Evolutionary conservation across 37 sponge, comb jelly and placozoan species (phyloP), one percentile per base, ranked within the genome.

Genomic region (Aplysina aerophoba): DNA sequence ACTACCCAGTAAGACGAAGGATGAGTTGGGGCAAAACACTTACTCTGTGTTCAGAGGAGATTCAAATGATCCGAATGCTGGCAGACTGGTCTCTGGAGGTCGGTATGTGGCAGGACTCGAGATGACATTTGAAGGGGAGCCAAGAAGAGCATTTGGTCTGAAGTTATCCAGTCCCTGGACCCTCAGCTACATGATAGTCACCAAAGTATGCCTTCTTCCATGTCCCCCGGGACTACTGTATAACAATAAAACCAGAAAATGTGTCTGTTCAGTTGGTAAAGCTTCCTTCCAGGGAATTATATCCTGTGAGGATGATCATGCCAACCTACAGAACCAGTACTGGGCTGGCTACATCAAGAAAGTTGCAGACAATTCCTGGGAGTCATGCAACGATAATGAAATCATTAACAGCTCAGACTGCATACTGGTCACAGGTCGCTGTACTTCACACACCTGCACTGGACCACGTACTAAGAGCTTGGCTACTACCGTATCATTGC

Each of bases 21-120:
- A 75, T 75, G 78, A 75, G 40, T 75, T 75, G 38, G 53, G 78
- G 24, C 0, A 40, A 13, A 24, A 39, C 1, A 22, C 78, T 15
- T 50, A 40, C 19, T 75, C 78, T 6, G 78, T 75, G n/a, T 75
- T 75, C 54, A 36, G 78, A 50, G 44, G 54, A 12, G 78, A 75
- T 40, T 75, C 78, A 24, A 19, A 0, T 36, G 25, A 75, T 36
- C 44, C 78, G 16, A 36, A 41, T 13, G 41, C 13, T 36, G 78
- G 78, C 17, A 75, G 40, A n/a, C 1, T 75, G 44, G 13, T 31
- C 39, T 31, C 31, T 53, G 37, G 44, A 19, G n/a, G 40, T 28
- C 64, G 64, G 34, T 69, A 69, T 35, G 34, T 69, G 2, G 28
- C 34, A 11, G 71, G 34, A n/a, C 28, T 69, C 35, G 30, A 35